Evolutionary conservation across 2,113 vertebrate species (phyloP).

Genomic region (Bungarus multicinctus): DNA sequence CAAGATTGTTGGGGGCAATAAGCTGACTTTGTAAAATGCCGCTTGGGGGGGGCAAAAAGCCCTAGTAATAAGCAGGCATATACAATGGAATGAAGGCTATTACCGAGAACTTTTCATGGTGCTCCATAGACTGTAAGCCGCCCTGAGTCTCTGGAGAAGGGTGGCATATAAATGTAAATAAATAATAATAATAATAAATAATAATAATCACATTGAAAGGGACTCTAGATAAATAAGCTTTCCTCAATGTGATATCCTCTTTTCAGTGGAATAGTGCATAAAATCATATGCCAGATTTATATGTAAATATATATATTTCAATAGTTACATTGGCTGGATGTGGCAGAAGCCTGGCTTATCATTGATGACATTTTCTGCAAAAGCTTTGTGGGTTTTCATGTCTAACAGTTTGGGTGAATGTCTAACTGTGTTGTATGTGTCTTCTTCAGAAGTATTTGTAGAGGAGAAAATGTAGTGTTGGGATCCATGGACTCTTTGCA

Average conservation of each 20-base stretch:
- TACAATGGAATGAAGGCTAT: no score
- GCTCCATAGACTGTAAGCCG: no score
- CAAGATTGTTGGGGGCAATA: no score
- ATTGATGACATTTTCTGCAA: neutral
- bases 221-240: neutral
- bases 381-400: neutral
- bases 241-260: no score
- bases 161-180: no score
- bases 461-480: neutral
- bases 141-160: no score
- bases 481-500: neutral
- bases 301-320: neutral
- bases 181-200: no score
- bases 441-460: neutral
- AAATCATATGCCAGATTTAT: neutral
- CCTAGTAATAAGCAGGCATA: no score
- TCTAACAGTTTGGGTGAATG: neutral
- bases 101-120: no score
- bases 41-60: no score
- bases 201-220: neutral
- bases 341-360: neutral
- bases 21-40: no score
- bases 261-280: neutral
- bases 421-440: constrained; percentile 5
- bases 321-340: neutral